A percentile compares a stretch with the other conserved stretches of the same genome.
phyloP scores from a whole-genome alignment of 2,888 invertebrate species.

The Caenorhabditis sp. region DNA sequence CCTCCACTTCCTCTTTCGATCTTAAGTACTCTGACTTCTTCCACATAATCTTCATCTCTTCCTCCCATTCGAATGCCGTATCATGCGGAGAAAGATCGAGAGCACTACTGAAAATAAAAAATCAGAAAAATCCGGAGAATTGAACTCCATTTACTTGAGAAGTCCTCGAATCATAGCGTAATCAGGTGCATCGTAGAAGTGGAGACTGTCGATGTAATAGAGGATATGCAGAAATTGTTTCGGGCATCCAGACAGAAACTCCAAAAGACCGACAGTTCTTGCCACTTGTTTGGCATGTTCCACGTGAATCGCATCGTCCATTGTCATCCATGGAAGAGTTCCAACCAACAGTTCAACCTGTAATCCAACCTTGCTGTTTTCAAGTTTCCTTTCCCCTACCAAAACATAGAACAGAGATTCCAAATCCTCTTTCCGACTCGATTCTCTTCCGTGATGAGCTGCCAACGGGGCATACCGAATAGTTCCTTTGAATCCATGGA shows the following conservation, averaged over 20 bases:
- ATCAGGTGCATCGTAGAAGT: constrained; percentile 76
- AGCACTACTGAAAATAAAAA: constrained; percentile 36
- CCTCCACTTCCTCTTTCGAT: constrained; percentile 46
- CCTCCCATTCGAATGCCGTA: constrained; percentile 44
- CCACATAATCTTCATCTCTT: constrained; percentile 40
- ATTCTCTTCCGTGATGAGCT: constrained; percentile 73
- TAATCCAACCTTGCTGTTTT: background rate
- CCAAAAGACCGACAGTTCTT: constrained; percentile 50
- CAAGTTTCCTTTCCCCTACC: constrained; percentile 29
- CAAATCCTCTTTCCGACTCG: constrained; percentile 77
- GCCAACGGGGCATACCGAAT: constrained; percentile 67
- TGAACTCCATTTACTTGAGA: constrained; percentile 35
- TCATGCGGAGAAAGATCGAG: constrained; percentile 19
- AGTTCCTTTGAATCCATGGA: constrained; percentile 65
- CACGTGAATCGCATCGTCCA: constrained; percentile 65
- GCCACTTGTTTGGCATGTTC: constrained; percentile 60
- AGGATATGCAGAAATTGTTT: constrained; percentile 73
- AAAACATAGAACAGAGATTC: constrained; percentile 75
- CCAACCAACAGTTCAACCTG: constrained; percentile 76
- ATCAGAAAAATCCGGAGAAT: no score
- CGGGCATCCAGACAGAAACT: constrained; percentile 77
- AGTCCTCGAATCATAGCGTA: constrained; percentile 71
- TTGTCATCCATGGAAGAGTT: constrained; percentile 75
- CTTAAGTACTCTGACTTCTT: constrained; percentile 23
- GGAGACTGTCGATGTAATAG: constrained; percentile 62